A percentile compares a stretch with the other conserved stretches of the same genome.
Conservation (phyloP, 2,797 vertebrate species). For the Crax fasciolata region DNA sequence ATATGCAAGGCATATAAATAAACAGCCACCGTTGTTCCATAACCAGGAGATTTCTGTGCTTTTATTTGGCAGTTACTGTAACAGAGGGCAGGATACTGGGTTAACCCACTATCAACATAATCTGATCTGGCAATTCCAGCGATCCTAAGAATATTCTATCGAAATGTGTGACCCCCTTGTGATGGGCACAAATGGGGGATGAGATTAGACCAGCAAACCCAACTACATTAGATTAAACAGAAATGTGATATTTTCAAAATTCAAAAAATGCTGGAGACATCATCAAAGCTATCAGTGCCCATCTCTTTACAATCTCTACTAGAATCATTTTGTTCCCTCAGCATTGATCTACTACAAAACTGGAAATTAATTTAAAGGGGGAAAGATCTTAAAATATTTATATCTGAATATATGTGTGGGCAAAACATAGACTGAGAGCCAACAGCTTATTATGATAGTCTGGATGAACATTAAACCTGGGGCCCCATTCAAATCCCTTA, state of each 20-base stretch:
- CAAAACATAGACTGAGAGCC: background rate
- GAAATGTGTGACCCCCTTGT: slow-evolving; percentile 16
- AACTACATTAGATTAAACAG: slow-evolving; percentile 21
- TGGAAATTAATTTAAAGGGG: slow-evolving; percentile 51
- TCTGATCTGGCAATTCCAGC: slow-evolving; percentile 2
- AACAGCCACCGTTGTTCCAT: background rate
- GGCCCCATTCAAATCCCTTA: rapidly evolving
- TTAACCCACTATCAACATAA: background rate
- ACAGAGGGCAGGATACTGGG: background rate
- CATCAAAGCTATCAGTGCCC: slow-evolving; percentile 61
- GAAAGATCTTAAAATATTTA: slow-evolving; percentile 56
- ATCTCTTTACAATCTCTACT: slow-evolving; percentile 59
- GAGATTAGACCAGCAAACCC: slow-evolving; percentile 15
- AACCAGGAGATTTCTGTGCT: background rate
- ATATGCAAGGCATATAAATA: background rate
- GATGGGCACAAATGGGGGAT: slow-evolving; percentile 14
- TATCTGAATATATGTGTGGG: background rate
- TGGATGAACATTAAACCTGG: rapidly evolving
- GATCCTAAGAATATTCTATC: slow-evolving; percentile 22
- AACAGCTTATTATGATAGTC: background rate
- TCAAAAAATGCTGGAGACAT: slow-evolving; percentile 36
- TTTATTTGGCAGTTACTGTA: background rate
- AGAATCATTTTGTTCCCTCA: slow-evolving; percentile 56
- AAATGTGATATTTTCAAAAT: slow-evolving; percentile 52
- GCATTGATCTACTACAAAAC: slow-evolving; percentile 55